Evolutionary conservation across 1,140 invertebrate species (phyloP).

Genomic region (Caenorhabditis tropicalis): DNA sequence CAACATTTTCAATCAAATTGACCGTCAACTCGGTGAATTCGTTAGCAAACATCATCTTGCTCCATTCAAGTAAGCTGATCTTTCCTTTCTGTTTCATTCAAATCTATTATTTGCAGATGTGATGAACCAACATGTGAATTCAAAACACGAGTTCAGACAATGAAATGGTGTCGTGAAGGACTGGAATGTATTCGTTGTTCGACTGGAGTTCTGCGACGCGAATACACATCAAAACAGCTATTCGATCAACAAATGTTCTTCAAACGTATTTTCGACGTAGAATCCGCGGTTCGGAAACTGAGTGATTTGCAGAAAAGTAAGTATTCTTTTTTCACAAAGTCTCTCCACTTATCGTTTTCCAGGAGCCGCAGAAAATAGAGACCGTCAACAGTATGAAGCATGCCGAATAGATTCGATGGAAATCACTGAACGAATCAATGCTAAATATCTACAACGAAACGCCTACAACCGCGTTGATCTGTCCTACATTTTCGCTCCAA

Average conservation of each 20-base stretch:
- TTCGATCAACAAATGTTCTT: conserved; percentile 58
- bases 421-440: not conserved
- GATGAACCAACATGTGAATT: conserved; percentile 55
- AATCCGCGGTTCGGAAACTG: conserved; percentile 39
- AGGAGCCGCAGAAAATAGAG: not conserved
- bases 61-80: conserved; percentile 23
- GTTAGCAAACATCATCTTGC: conserved; percentile 30
- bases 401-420: conserved; percentile 1
- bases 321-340: not conserved
- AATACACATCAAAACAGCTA: conserved; percentile 52
- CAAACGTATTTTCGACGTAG: conserved; percentile 38
- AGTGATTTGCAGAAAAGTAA: conserved; percentile 50
- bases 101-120: conserved; percentile 40
- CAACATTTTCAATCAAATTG: conserved; percentile 35
- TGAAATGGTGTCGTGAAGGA: conserved; percentile 50
- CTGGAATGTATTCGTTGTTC: conserved; percentile 52
- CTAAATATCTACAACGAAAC: conserved; percentile 29
- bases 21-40: not conserved
- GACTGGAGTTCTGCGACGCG: conserved; percentile 31
- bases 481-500: conserved; percentile 45
- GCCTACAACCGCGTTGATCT: conserved; percentile 51
- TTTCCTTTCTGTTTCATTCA: not conserved
- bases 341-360: not conserved
- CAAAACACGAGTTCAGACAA: conserved; percentile 30
- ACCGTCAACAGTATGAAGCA: not conserved